Conservation (phyloP, 2,888 invertebrate genomes). For the Blomia tropicalis region DNA sequence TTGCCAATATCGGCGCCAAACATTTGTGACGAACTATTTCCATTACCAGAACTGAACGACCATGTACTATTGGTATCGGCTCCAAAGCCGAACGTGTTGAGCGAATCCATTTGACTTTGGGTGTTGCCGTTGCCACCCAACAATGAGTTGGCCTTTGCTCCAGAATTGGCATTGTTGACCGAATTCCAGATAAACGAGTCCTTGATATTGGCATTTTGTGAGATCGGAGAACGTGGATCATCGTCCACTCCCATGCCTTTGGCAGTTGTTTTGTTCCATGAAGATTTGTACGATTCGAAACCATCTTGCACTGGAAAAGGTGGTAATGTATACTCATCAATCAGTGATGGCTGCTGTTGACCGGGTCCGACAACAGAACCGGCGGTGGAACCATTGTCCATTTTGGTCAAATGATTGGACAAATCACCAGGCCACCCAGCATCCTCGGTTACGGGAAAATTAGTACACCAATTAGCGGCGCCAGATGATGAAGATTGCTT, state of each 20-base stretch:
- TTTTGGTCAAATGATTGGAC: too few species aligned
- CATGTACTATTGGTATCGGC: background rate
- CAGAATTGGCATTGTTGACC: background rate
- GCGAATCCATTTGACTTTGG: constrained; percentile 6
- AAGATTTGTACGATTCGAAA: background rate
- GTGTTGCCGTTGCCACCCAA: background rate
- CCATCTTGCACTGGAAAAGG: background rate
- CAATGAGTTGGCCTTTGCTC: background rate
- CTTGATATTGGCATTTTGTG: background rate
- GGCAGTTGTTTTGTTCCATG: background rate
- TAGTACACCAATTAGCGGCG: background rate
- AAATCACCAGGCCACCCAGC: constrained; percentile 16
- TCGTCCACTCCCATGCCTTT: background rate
- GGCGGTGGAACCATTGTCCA: background rate
- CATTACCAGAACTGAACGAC: background rate
- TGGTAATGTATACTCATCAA: background rate
- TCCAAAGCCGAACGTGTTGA: constrained; percentile 8
- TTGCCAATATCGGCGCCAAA: background rate
- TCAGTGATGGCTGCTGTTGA: background rate
- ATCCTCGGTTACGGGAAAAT: background rate
- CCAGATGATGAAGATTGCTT: background rate
- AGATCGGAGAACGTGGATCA: constrained; percentile 7
- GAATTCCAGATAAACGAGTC: background rate
- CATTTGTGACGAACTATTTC: background rate
- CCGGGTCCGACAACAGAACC: too few species aligned